Evolutionary conservation across 2,113 vertebrate species (phyloP), one percentile per base, ranked within the genome.

Genomic region (Rattus rattus): DNA sequence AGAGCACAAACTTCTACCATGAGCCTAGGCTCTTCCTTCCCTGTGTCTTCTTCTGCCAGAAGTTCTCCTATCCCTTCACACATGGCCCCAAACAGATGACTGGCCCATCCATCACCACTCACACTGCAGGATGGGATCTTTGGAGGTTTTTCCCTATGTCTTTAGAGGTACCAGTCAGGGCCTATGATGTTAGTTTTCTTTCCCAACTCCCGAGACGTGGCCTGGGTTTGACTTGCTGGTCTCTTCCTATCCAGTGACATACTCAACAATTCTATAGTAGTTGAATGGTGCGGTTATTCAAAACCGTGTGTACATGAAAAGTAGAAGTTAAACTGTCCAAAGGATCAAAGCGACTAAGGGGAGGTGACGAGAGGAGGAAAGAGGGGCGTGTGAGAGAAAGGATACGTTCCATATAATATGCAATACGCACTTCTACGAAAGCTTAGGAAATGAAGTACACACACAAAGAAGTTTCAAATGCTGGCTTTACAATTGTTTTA

Each of bases 401-500:
- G 36, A 54, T 8, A 70, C 26, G 28, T n/a, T n/a, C 6, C 33
- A 16, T 67, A 54, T 54, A n/a, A 16, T 67, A 54, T 54, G 26
- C 11, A 87, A 14, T 16, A 70, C 36, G 19, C 4, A 52, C 1
- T 36, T 52, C 11, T n/a, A 47, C 0, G 7, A 43, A 61, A 73
- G 59, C 52, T 17, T 56, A 28, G 56, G 16, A 65, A 36, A 7
- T 87, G 69, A 77, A 70, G 88, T 9, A 36, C 84, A 75, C 7
- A 39, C 39, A 87, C 69, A 88, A 83, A 96, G 72, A 70, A 95
- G 59, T 52, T 94, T 92, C 96, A 93, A 47, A 73, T 70, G 59
- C 49, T 95, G 86, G 91, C 88, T 97, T 97, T 93, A 94, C 39
- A 96, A 95, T 5, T 92, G 63, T 94, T 98, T 98, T 97, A 98